These are phyloP conservation scores for Cirrhinus molitorella DNA, from an alignment of 2,797 vertebrate species.

Conservation along the genomic window DNA sequence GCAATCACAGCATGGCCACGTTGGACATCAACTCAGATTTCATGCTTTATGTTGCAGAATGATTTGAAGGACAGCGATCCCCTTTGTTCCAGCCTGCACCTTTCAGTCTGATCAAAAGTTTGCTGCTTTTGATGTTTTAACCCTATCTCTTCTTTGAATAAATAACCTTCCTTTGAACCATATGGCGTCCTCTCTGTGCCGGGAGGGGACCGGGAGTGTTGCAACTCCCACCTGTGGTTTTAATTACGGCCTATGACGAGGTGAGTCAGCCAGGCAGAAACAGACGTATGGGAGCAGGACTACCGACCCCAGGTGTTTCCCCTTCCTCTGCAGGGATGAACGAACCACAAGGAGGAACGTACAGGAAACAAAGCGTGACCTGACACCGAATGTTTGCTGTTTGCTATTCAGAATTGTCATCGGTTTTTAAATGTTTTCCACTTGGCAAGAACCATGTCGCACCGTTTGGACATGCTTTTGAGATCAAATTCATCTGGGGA, in stretches of 20 bases:
- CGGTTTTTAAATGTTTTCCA: constrained; percentile 16
- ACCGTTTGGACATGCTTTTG: neutral
- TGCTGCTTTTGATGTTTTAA: constrained; percentile 81
- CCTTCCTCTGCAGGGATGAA: constrained; percentile 26
- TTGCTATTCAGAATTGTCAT: neutral
- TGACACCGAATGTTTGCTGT: neutral
- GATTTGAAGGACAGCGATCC: constrained; percentile 73
- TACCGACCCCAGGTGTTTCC: constrained; percentile 73
- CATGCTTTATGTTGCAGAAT: constrained; percentile 79
- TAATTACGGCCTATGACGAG: constrained; percentile 81
- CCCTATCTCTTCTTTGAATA: constrained; percentile 75
- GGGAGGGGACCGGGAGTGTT: constrained; percentile 76
- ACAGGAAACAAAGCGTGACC: neutral
- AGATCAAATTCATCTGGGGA: neutral
- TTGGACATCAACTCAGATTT: constrained; percentile 71
- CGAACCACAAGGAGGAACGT: neutral
- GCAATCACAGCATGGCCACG: constrained; percentile 63
- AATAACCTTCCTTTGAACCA: constrained; percentile 76
- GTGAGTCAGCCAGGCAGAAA: constrained; percentile 68
- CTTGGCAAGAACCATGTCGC: neutral
- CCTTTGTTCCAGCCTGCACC: constrained; percentile 64
- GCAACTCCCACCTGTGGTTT: constrained; percentile 82
- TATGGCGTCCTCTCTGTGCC: constrained; percentile 82
- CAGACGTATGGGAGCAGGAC: constrained; percentile 68
- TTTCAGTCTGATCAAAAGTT: constrained; percentile 77